Evolutionary conservation across 2,113 vertebrate genomes (phyloP).

Genomic region (Entomyzon cyanotis): DNA sequence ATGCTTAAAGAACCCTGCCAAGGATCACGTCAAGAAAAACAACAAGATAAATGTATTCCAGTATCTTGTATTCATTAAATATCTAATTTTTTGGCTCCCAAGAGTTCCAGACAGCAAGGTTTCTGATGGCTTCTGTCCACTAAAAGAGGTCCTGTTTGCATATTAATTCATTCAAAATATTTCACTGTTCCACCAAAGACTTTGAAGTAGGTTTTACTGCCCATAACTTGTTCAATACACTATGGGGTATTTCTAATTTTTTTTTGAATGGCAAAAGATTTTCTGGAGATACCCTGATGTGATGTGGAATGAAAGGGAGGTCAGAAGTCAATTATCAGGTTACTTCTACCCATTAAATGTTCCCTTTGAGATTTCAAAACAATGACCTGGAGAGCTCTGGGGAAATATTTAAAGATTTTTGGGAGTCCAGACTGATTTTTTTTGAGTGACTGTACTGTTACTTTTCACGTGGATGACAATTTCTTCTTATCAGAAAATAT

Average conservation of each 20-base stretch:
- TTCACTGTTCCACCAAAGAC: not conserved
- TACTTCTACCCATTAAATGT: not conserved
- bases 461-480: not conserved
- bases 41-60: not conserved
- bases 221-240: not conserved
- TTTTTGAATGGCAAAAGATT: not conserved
- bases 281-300: not conserved
- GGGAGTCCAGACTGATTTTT: not conserved
- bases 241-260: not conserved
- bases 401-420: not conserved
- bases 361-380: not conserved
- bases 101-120: not conserved
- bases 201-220: not conserved
- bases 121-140: not conserved
- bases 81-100: not conserved
- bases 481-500: not conserved
- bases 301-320: not conserved
- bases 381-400: not conserved
- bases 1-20: not conserved
- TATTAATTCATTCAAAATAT: not conserved
- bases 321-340: not conserved
- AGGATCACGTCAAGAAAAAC: not conserved
- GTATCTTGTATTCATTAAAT: not conserved
- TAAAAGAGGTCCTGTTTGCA: not conserved
- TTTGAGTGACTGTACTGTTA: not conserved